Percentiles rank a stretch among this genome's conserved stretches.
Evolutionary conservation across 2,888 invertebrate genomes (phyloP).

Genomic region (Eupeodes latifasciatus): DNA sequence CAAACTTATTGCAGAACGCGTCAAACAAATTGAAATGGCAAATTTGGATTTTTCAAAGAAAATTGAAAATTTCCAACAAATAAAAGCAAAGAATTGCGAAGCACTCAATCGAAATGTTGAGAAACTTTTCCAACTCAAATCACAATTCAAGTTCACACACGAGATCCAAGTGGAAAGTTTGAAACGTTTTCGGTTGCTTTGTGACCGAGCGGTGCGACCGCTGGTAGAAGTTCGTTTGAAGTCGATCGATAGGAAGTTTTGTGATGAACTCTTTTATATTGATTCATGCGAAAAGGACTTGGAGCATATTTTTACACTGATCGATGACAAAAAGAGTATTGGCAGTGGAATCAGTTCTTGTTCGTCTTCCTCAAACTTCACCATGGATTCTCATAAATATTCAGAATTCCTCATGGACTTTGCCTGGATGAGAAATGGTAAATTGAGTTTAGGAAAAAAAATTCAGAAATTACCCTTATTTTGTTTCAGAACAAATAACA

Average conservation of each 20-base stretch:
- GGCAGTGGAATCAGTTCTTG: conserved; percentile 22
- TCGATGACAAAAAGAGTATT: conserved; percentile 58
- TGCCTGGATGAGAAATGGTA: conserved; percentile 68
- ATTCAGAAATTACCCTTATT: neutral
- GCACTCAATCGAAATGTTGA: conserved; percentile 43
- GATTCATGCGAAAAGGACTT: conserved; percentile 58
- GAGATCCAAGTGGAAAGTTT: conserved; percentile 56
- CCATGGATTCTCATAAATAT: neutral
- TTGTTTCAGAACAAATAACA: conserved; percentile 59
- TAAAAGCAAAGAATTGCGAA: conserved; percentile 34
- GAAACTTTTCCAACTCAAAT: conserved; percentile 53
- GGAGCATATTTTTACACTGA: conserved; percentile 48
- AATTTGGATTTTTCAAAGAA: conserved; percentile 31
- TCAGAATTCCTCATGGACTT: conserved; percentile 57
- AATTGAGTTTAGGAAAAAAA: neutral
- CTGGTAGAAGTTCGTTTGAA: conserved; percentile 47
- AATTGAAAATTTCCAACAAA: conserved; percentile 46
- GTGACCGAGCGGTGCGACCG: conserved; percentile 7
- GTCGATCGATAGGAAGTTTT: conserved; percentile 64
- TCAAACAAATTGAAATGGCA: conserved; percentile 35
- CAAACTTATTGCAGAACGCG: neutral
- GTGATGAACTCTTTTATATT: conserved; percentile 71
- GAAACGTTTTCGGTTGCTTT: conserved; percentile 36
- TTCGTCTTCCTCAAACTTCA: conserved; percentile 1
- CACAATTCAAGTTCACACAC: conserved; percentile 44